These are phyloP conservation scores for Danio albolineatus DNA, from an alignment of 2,797 vertebrate genomes.

Conservation along the genomic window DNA sequence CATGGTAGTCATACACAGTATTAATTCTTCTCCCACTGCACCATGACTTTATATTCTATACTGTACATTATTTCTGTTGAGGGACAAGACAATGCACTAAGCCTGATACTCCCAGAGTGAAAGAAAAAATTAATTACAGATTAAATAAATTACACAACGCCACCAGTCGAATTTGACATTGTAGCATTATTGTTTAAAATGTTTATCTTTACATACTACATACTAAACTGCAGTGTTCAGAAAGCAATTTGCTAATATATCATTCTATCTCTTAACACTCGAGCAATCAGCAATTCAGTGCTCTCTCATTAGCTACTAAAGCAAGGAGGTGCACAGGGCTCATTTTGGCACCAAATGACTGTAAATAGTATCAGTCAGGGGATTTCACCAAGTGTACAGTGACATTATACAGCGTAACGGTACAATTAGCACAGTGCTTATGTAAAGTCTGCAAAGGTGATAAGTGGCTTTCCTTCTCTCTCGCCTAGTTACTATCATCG, in stretches of 20 bases:
- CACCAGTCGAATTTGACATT: not conserved
- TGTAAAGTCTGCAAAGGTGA: slow-evolving; percentile 29
- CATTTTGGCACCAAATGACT: slow-evolving; percentile 19
- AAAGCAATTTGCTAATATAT: slow-evolving; percentile 4
- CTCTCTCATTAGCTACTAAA: slow-evolving; percentile 27
- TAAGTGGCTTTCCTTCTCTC: slow-evolving; percentile 52
- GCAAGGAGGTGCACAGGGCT: slow-evolving; percentile 17
- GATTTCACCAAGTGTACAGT: slow-evolving; percentile 32
- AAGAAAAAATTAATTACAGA: not conserved
- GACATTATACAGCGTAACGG: slow-evolving; percentile 17
- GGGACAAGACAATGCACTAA: too few relatives aligned
- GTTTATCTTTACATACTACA: not conserved
- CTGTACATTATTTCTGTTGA: too few relatives aligned
- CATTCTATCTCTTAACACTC: slow-evolving; percentile 1
- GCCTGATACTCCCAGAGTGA: too few relatives aligned
- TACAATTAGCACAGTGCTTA: slow-evolving; percentile 43
- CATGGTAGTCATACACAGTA: too few relatives aligned
- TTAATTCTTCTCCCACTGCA: too few relatives aligned
- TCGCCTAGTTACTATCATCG: slow-evolving; percentile 18
- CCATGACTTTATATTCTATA: too few relatives aligned
- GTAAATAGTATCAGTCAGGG: slow-evolving; percentile 33
- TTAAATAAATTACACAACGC: not conserved
- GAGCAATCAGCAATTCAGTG: not conserved
- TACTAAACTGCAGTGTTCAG: not conserved
- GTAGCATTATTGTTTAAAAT: not conserved